Evolutionary conservation across 1,140 invertebrate species (phyloP), one percentile per base, ranked within the genome.

Genomic region (Diorhabda elongata): DNA sequence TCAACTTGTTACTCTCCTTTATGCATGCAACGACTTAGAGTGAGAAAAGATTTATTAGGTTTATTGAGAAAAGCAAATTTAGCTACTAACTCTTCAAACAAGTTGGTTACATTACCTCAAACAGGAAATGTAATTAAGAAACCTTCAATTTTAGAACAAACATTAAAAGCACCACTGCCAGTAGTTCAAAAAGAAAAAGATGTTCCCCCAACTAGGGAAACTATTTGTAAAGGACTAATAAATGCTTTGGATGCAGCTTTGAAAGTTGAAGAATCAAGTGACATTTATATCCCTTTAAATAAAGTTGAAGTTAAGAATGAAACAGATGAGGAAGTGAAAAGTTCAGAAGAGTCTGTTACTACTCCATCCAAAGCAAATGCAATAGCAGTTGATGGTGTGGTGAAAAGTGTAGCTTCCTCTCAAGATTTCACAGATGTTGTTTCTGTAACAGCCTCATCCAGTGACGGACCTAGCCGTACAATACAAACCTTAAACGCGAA

Each of bases 1-100:
- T 85, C 86, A 2, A 88, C 85, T 58, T 94, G 92, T 74, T 94
- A 92, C 77, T 93, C 92, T 4, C 91, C 90, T 6, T 81, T 89
- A 41, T 94, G 91, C 80, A 81, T 91, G 43, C 87, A 89, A 77
- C 90, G 90, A 76, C 85, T 84, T 6, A 84, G 86, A 70, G 80
- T 92, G 0, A 86, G 91, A 62, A 86, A 87, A 70, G 89, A 92
- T 73, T 79, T 93, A 41, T 77, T 92, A 0, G 71, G 83, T 42
- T 74, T 92, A 11, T 75, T 92, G 57, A 85, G 88, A 66, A 89
- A 87, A 79, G 89, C 87, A 2, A 81, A 81, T 73, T 41, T 77
- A 9, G 79, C 80, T 8, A 77, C 76, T 5, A 80, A 80, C 68
- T 68, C 68, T 61, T 64, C 61, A 26, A 59, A 69, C 61, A 80